Percentiles rank a stretch among this genome's conserved stretches.
These are phyloP conservation scores for Charaxes varanes DNA, from an alignment of 1,140 invertebrate species.

Conservation along the genomic window DNA sequence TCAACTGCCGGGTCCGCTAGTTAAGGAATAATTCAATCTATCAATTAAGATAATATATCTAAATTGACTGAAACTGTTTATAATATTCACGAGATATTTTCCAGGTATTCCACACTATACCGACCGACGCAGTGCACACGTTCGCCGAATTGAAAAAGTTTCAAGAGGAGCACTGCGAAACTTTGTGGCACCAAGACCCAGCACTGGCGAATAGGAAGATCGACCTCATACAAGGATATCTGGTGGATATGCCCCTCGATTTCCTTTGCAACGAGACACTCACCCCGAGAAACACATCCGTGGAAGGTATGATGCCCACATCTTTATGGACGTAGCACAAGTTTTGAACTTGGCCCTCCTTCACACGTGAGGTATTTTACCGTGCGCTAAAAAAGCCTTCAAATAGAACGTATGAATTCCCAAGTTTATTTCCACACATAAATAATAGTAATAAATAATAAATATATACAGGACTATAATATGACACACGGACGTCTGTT, in stretches of 20 bases:
- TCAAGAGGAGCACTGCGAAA: constrained; percentile 75
- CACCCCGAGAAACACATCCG: constrained; percentile 84
- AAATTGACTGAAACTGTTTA: background rate
- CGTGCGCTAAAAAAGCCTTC: too few species aligned
- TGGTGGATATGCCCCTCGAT: constrained; percentile 90
- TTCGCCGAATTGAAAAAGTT: constrained; percentile 85
- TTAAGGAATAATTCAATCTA: too few species aligned
- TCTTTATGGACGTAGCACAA: constrained; percentile 86
- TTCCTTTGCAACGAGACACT: constrained; percentile 90
- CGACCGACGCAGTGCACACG: constrained; percentile 83
- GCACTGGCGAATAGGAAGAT: constrained; percentile 81
- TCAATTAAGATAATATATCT: background rate
- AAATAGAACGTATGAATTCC: too few species aligned
- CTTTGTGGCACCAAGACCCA: constrained; percentile 81
- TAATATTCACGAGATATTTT: too few species aligned
- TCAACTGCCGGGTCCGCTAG: too few species aligned
- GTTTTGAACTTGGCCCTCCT: too few species aligned
- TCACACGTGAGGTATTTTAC: too few species aligned
- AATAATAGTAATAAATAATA: too few species aligned
- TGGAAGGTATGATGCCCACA: constrained; percentile 89
- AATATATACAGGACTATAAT: too few species aligned
- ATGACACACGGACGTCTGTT: too few species aligned
- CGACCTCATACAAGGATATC: constrained; percentile 85
- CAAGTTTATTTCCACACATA: too few species aligned
- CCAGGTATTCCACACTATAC: constrained; percentile 86